Conservation (phyloP, 2,888 invertebrate species). For the Globia sparganii region DNA sequence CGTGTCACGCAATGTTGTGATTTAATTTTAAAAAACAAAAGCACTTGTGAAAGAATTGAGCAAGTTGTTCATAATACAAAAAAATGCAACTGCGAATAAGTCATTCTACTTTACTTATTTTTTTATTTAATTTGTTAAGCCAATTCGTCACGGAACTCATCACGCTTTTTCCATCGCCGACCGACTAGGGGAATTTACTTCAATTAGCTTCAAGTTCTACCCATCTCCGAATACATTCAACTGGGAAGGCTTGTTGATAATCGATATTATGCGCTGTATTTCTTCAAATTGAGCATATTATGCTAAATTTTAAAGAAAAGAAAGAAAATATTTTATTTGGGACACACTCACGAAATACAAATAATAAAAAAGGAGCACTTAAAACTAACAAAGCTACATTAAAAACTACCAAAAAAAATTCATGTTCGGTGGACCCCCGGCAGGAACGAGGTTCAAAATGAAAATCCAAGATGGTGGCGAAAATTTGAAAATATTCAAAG, state of each 20-base stretch:
- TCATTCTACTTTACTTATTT: not conserved
- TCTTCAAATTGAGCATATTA: not conserved
- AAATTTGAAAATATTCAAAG: no score
- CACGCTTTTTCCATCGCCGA: constrained; percentile 40
- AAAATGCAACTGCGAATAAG: constrained; percentile 11
- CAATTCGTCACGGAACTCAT: constrained; percentile 48
- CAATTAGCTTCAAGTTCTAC: constrained; percentile 55
- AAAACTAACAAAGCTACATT: not conserved
- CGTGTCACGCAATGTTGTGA: not conserved
- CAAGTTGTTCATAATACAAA: not conserved
- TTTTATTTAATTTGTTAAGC: not conserved
- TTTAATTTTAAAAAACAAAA: not conserved
- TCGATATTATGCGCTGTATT: not conserved
- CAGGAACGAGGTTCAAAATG: no score
- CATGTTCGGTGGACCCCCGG: no score
- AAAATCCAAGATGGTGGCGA: no score
- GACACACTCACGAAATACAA: not conserved
- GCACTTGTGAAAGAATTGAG: not conserved
- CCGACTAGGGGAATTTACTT: constrained; percentile 57
- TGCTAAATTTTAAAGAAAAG: not conserved
- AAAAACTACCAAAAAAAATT: not conserved
- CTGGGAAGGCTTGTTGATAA: constrained; percentile 4
- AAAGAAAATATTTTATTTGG: not conserved
- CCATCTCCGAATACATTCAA: constrained; percentile 60
- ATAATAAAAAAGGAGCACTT: not conserved